phyloP scores from a whole-genome alignment of 2,888 invertebrate species.

The Elaeidobius kamerunicus region DNA sequence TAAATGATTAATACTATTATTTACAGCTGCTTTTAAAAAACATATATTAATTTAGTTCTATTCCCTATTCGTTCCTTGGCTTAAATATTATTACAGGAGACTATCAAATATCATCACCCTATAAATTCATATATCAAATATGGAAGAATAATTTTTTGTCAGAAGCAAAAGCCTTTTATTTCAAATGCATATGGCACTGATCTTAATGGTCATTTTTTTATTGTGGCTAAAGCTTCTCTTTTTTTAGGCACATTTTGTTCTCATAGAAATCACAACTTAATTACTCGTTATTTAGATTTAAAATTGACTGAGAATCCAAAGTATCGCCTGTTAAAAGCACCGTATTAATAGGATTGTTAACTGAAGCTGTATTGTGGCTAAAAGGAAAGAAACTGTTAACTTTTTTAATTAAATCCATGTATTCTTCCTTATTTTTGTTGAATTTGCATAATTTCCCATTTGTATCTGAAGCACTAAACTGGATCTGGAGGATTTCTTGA shows the following conservation, averaged over 20 bases:
- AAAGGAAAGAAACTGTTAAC: constrained; percentile 54
- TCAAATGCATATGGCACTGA: too few relatives aligned
- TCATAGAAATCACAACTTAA: neutral
- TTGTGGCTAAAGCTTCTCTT: too few relatives aligned
- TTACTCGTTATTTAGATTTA: constrained; percentile 64
- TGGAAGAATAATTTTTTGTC: constrained; percentile 15
- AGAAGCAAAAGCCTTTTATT: too few relatives aligned
- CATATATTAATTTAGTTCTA: too few relatives aligned
- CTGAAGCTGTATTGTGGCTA: constrained; percentile 46
- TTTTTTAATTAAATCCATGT: constrained; percentile 44
- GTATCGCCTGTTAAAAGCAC: constrained; percentile 62
- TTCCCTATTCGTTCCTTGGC: too few relatives aligned
- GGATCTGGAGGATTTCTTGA: constrained; percentile 52
- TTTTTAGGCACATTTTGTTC: neutral
- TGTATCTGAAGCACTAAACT: constrained; percentile 40
- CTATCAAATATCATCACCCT: neutral
- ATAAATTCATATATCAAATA: constrained; percentile 3
- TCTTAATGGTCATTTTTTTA: too few relatives aligned
- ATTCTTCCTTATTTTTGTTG: constrained; percentile 44
- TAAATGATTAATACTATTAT: too few relatives aligned
- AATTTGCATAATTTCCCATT: constrained; percentile 36
- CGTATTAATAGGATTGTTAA: constrained; percentile 54
- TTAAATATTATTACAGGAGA: too few relatives aligned
- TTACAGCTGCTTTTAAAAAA: too few relatives aligned
- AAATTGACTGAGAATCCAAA: constrained; percentile 66